phyloP scores from a whole-genome alignment of 2,113 vertebrate species.

The Actenoides hombroni region DNA sequence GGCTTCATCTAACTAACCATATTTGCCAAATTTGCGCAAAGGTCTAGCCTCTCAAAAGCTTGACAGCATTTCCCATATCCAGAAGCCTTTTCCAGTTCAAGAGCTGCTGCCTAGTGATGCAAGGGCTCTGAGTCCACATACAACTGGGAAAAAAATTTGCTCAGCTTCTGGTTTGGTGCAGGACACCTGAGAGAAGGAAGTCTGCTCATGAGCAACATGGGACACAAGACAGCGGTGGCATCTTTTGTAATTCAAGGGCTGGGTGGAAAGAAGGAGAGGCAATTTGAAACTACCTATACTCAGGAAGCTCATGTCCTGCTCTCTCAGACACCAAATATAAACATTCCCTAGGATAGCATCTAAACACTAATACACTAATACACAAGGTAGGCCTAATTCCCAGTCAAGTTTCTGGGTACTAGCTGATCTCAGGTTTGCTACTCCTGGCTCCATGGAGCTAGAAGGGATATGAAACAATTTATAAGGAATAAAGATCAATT shows the following conservation, averaged over 20 bases:
- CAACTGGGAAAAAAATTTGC: background rate
- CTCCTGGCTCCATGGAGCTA: background rate
- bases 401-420: background rate
- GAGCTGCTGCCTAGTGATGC: background rate
- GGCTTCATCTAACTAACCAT: background rate
- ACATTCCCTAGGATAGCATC: background rate
- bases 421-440: background rate
- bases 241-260: background rate
- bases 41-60: background rate
- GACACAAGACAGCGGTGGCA: background rate
- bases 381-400: background rate
- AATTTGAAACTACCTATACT: background rate
- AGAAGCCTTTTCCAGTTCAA: background rate
- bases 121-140: background rate
- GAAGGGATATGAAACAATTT: background rate
- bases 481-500: background rate
- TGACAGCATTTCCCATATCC: background rate
- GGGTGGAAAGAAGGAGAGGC: background rate
- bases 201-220: background rate
- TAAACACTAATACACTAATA: background rate
- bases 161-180: background rate
- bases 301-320: background rate
- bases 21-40: background rate
- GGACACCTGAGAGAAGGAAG: background rate
- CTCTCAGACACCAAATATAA: background rate